Conservation (phyloP, 2,797 vertebrate genomes). For the Lagodon rhomboides region DNA sequence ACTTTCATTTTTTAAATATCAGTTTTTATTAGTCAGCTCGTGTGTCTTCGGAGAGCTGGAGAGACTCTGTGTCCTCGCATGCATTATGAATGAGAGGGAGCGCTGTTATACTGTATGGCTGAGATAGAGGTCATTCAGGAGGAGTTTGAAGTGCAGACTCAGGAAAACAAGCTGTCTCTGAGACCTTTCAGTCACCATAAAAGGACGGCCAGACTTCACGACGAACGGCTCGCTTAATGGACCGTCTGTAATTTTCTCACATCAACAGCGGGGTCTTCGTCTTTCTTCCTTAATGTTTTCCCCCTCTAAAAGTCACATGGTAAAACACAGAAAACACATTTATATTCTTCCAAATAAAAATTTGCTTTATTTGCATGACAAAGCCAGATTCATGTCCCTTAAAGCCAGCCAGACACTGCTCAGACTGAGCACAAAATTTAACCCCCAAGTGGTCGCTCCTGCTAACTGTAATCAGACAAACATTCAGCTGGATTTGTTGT, state of each 20-base stretch:
- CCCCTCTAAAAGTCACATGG: neutral
- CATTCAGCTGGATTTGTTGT: neutral
- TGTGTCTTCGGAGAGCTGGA: conserved; percentile 51
- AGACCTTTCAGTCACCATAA: conserved; percentile 56
- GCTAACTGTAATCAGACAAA: neutral
- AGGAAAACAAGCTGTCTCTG: conserved; percentile 53
- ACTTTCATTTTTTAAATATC: conserved; percentile 68
- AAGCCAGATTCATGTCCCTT: neutral
- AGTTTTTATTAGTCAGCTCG: conserved; percentile 62
- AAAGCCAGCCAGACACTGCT: neutral
- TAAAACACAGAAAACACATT: neutral
- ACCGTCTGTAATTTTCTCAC: conserved; percentile 35
- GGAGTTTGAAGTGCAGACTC: conserved; percentile 62
- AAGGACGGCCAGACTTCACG: conserved; percentile 22
- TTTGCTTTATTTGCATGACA: neutral
- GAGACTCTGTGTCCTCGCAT: conserved; percentile 44
- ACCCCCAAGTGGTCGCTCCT: neutral
- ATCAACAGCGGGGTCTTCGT: neutral
- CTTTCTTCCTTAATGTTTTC: neutral
- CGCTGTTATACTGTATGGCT: conserved; percentile 25
- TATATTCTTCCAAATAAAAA: neutral
- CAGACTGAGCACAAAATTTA: neutral
- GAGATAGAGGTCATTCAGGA: conserved; percentile 52
- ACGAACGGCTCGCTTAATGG: conserved; percentile 47
- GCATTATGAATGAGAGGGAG: conserved; percentile 66